Conservation (phyloP, 2,113 vertebrate species). For the Thamnophis sirtalis region DNA sequence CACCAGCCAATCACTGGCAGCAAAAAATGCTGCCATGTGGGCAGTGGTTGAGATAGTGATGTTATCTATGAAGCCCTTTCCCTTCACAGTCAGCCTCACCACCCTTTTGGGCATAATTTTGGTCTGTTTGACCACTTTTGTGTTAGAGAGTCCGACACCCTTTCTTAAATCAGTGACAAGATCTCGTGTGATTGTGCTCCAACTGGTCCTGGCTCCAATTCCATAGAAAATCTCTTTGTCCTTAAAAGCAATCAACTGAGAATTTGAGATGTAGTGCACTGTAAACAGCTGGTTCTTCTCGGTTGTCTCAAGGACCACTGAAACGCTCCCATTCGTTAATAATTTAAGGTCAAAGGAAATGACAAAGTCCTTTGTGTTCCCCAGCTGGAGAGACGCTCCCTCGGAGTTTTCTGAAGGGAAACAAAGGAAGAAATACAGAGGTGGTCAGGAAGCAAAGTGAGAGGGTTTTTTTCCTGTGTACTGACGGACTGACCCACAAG, state of each 20-base stretch:
- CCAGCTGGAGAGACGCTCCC: conserved; percentile 84
- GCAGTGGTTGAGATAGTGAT: conserved; percentile 89
- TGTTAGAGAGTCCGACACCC: conserved; percentile 93
- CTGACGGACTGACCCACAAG: background rate
- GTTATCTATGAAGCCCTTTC: conserved; percentile 87
- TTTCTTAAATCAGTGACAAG: conserved; percentile 93
- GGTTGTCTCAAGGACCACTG: conserved; percentile 89
- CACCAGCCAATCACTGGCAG: conserved; percentile 91
- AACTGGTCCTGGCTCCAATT: conserved; percentile 78
- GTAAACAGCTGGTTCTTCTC: conserved; percentile 87
- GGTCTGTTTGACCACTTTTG: conserved; percentile 93
- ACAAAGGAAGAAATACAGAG: background rate
- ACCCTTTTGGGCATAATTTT: conserved; percentile 91
- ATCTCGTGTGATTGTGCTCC: conserved; percentile 92
- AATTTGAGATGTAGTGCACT: conserved; percentile 85
- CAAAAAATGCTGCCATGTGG: conserved; percentile 93
- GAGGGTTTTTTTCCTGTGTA: accelerated
- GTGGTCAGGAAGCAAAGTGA: background rate
- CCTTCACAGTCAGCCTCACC: conserved; percentile 77
- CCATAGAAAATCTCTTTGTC: conserved; percentile 89
- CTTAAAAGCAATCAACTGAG: conserved; percentile 84
- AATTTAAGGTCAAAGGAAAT: conserved; percentile 92
- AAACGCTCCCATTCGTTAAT: conserved; percentile 85
- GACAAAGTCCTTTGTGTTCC: conserved; percentile 91
- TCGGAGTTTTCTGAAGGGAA: conserved; percentile 79